Conservation (phyloP, 2,113 vertebrate species). For the Xyliphius kryptos region DNA sequence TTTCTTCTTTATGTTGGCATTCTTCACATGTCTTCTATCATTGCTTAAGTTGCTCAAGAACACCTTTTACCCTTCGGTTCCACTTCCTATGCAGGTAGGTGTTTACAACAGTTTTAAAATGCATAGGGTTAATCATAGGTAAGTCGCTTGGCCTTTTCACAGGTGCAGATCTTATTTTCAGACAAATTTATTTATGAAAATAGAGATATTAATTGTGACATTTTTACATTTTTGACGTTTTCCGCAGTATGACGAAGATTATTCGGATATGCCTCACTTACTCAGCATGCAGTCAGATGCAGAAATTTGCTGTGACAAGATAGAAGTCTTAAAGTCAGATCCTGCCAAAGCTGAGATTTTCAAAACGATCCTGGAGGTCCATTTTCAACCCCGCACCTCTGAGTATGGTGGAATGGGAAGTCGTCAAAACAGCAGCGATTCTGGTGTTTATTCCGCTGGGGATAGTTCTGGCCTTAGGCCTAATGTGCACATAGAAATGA, state of each 20-base stretch:
- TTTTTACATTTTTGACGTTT: too few species aligned
- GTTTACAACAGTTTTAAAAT: not conserved
- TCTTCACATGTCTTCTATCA: not conserved
- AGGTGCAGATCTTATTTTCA: too few species aligned
- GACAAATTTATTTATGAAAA: too few species aligned
- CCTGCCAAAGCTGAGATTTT: constrained; percentile 15
- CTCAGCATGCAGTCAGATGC: constrained; percentile 37
- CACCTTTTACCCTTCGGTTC: constrained; percentile 38
- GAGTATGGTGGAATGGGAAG: constrained; percentile 33
- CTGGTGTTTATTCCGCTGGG: constrained; percentile 55
- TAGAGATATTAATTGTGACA: not conserved
- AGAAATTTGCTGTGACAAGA: constrained; percentile 43
- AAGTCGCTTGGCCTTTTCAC: too few species aligned
- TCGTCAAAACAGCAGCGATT: constrained; percentile 56
- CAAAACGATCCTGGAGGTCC: constrained; percentile 22
- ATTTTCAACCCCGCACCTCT: not conserved
- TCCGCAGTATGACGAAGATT: constrained; percentile 36
- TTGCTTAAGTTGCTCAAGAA: constrained; percentile 37
- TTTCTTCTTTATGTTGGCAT: constrained; percentile 34
- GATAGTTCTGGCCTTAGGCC: constrained; percentile 35
- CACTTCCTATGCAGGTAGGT: constrained; percentile 35
- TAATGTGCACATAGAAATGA: constrained; percentile 4
- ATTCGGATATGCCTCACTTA: constrained; percentile 43
- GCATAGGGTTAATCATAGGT: too few species aligned
- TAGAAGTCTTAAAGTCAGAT: constrained; percentile 35